Conservation (phyloP, 2,113 vertebrate species). For the Ceyx cyanopectus region DNA sequence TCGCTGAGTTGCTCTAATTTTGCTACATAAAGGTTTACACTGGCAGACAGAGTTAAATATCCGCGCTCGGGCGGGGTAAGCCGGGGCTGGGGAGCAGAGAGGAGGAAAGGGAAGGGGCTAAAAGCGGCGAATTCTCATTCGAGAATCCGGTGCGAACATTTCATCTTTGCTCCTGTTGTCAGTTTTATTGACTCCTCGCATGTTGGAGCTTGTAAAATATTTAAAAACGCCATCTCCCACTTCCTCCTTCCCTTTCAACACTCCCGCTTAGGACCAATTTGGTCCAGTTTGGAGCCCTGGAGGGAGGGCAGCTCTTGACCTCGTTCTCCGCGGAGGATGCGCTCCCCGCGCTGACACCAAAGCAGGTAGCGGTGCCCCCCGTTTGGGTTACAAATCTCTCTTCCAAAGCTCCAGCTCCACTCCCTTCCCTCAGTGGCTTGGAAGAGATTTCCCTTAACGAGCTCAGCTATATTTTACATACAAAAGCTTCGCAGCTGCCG, state of each 20-base stretch:
- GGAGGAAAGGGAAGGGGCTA: not conserved
- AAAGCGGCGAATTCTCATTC: not conserved
- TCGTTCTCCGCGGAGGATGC: not conserved
- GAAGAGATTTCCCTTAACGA: rapidly evolving
- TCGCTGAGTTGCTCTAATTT: slow-evolving; percentile 75
- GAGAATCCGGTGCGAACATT: slow-evolving; percentile 49
- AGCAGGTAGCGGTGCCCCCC: not conserved
- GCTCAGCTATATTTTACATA: not conserved
- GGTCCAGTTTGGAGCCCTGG: slow-evolving; percentile 2
- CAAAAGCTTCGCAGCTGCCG: not conserved
- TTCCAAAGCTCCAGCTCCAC: not conserved
- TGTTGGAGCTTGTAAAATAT: slow-evolving; percentile 60
- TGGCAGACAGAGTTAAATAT: slow-evolving; percentile 74
- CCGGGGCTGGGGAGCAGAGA: slow-evolving; percentile 13
- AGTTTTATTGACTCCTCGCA: slow-evolving; percentile 45
- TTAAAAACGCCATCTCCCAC: not conserved
- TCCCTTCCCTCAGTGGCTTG: not conserved
- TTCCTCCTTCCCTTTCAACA: slow-evolving; percentile 40
- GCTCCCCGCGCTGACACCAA: not conserved
- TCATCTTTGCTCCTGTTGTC: slow-evolving; percentile 55
- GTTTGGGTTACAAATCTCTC: not conserved
- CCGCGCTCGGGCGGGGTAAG: slow-evolving; percentile 42
- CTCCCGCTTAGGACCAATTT: slow-evolving; percentile 1
- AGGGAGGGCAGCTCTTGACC: not conserved
- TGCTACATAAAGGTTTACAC: slow-evolving; percentile 83